Base-by-base conservation (phyloP, 2,888 invertebrate genomes). In the Sphaerophoria taeniata region DNA sequence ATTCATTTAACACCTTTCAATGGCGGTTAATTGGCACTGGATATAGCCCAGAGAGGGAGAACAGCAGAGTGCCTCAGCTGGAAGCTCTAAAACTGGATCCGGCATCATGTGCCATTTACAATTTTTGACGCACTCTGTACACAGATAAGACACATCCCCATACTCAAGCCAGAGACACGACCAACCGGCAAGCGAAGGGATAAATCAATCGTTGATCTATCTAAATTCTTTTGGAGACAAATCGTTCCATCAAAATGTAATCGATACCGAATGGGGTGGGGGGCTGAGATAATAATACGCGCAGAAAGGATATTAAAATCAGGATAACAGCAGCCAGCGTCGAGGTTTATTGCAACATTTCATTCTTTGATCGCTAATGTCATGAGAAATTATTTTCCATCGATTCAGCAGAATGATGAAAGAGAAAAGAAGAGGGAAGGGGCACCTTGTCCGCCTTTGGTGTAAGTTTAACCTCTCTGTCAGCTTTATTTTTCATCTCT, bases 1-100 rank as follows among this genome's bases (percentile, higher is more conserved):
- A 81, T 70, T 85, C 81, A 85, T 85, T 85, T 85, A 81, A 85
- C 85, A 81, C 85, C 81, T 73, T 81, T 81, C 76, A 77, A 76
- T 85, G 65, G 85, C 65, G 85, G 85, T 81, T 85, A 81, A 81
- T 80, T 81, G 81, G 85, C 63, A 55, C 49, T 85, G 85, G 47
- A 71, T 56, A 58, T 31, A 47, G 24, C 24, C 1, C 24, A 24
- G 24, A 24, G 24, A 24, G 24, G 2, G 24, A 2, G 24, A 24
- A 2, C 24, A 24, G 36, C 12, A 67, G 11, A 39, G 11, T 61
- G 11, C 34, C 2, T 61, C 9, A 6, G 39, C 14, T 14, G 33
- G 47, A 79, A 75, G 71, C 67, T 72, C 33, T 51, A 45, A 53
- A 31, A 70, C 72, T 14, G 12, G 6, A 63, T 39, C 63, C 14